A percentile compares a stretch with the other conserved stretches of the same genome.
Evolutionary conservation across 2,113 vertebrate genomes (phyloP).

Genomic region (Trichomycterus rosablanca): DNA sequence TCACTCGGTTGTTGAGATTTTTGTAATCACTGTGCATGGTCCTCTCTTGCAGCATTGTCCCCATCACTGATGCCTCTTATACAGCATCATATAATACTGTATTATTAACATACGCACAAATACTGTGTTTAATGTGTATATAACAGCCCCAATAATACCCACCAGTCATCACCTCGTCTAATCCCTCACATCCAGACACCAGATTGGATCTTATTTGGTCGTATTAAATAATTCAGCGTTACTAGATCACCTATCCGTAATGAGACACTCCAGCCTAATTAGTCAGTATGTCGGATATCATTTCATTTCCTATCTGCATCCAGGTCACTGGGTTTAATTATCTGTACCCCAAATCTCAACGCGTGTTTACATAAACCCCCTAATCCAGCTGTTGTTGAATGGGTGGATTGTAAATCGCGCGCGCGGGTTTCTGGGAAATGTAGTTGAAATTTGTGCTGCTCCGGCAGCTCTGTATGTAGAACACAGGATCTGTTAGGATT

Average conservation of each 20-base stretch:
- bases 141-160: too few species aligned
- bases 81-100: neutral
- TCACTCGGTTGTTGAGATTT: neutral
- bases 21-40: neutral
- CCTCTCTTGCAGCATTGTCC: conserved; percentile 25
- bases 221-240: conserved; percentile 35
- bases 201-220: neutral
- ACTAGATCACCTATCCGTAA: conserved; percentile 30
- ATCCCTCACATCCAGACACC: too few species aligned
- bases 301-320: neutral
- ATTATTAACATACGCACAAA: neutral
- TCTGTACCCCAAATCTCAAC: neutral
- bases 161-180: too few species aligned
- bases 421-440: conserved; percentile 33
- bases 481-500: too few species aligned
- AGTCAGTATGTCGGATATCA: neutral
- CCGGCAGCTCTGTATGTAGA: too few species aligned
- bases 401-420: neutral
- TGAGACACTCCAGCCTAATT: conserved; percentile 19
- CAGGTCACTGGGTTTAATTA: neutral
- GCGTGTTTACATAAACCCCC: conserved; percentile 2
- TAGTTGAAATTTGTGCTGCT: conserved; percentile 24
- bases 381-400: conserved; percentile 1
- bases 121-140: too few species aligned
- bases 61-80: conserved; percentile 19